Evolutionary conservation across 1,140 invertebrate genomes (phyloP), one percentile per base, ranked within the genome.

Genomic region (Nasonia vitripennis): DNA sequence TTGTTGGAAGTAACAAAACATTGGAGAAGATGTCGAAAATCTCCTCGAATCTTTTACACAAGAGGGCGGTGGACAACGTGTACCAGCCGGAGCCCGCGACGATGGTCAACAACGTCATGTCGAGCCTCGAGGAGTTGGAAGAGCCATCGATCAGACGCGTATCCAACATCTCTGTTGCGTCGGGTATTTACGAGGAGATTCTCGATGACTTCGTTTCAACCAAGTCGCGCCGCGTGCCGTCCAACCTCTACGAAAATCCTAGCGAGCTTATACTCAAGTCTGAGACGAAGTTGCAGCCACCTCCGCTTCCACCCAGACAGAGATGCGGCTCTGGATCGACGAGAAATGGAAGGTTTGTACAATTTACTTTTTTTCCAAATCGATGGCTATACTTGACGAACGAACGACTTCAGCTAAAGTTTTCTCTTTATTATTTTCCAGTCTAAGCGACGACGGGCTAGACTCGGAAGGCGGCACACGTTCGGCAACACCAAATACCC

Each of bases 121-220:
- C 85, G 0, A 89, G 86, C 68, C 70, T 88, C 9, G 90, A 91
- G 45, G 89, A 91, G 31, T 81, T 89, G 10, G 86, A 88, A 20
- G 85, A 86, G 78, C 86, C 87, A 0, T 91, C 91, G 1, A 88
- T 91, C 5, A 90, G 92, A 67, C 89, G 93, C 9, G 89, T 93
- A 84, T 95, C 94, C 0, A 92, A 92, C 12, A 90, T 94, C 31
- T 95, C 94, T 0, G 86, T 94, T 23, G 91, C 93, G 27, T 95
- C 94, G 0, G 94, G 94, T 5, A 93, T 95, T 86, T 95, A 95
- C 84, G 94, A 94, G 86, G 94, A 94, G 88, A 94, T 94, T 62
- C 75, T 90, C n/a, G 91, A 93, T 14, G 86, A 91, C n/a, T 68
- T 48, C 3, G 67, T 89, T 4, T 86, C 83, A 2, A n/a, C 48